phyloP scores from a whole-genome alignment of 2,888 invertebrate genomes.

The Chymomyza caudatula region DNA sequence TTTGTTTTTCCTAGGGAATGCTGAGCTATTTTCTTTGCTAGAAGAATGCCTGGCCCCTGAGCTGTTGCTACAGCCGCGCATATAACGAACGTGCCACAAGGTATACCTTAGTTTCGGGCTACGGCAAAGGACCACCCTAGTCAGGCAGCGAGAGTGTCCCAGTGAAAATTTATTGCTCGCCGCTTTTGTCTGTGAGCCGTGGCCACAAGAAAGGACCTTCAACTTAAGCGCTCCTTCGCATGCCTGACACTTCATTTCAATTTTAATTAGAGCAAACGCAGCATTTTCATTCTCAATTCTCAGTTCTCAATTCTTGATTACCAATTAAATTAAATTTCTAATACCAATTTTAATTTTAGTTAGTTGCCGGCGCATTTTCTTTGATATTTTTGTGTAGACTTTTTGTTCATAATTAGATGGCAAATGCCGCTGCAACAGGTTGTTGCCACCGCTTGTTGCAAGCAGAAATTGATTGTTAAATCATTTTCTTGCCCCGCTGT shows the following conservation, averaged over 20 bases:
- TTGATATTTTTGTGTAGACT: constrained; percentile 42
- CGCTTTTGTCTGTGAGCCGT: neutral
- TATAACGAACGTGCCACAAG: constrained; percentile 60
- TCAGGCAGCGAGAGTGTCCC: constrained; percentile 7
- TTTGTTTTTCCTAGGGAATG: neutral
- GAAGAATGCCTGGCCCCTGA: neutral
- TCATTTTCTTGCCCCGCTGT: constrained; percentile 53
- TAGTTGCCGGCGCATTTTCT: constrained; percentile 46
- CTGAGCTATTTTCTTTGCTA: constrained; percentile 1
- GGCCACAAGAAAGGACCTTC: constrained; percentile 3
- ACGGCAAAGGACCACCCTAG: constrained; percentile 52
- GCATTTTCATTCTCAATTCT: constrained; percentile 24
- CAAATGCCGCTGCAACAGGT: constrained; percentile 54
- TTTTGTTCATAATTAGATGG: constrained; percentile 69
- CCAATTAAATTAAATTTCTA: constrained; percentile 21
- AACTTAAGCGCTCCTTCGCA: constrained; percentile 36
- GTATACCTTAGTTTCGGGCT: neutral
- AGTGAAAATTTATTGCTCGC: constrained; percentile 51
- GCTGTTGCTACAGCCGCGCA: neutral
- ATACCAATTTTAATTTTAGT: constrained; percentile 28
- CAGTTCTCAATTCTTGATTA: constrained; percentile 19
- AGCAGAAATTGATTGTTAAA: constrained; percentile 63
- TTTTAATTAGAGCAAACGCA: constrained; percentile 62
- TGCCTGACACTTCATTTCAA: constrained; percentile 56
- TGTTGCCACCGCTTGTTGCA: constrained; percentile 17